A percentile compares a stretch with the other conserved stretches of the same genome.
Conservation (phyloP, 2,797 vertebrate species). For the Bradypodion ventrale region DNA sequence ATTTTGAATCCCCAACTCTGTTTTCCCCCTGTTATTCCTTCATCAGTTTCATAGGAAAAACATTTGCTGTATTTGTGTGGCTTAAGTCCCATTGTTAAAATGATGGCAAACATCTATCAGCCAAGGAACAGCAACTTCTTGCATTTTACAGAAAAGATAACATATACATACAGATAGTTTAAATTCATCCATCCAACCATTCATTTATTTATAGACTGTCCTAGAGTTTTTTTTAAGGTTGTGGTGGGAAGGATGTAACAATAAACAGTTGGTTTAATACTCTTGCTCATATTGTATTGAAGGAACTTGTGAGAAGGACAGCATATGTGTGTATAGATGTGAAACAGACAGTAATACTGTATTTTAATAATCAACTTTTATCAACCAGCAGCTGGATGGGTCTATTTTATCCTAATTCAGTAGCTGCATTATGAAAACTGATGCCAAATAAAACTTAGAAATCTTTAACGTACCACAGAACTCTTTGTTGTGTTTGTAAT, state of each 20-base stretch:
- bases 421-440: too few relatives aligned
- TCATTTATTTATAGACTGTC: constrained; percentile 18
- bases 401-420: too few relatives aligned
- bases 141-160: background rate
- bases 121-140: constrained; percentile 41
- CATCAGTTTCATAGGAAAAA: constrained; percentile 41
- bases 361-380: too few relatives aligned
- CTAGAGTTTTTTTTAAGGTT: constrained; percentile 40
- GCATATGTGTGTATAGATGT: background rate
- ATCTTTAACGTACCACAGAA: too few relatives aligned
- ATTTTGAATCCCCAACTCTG: background rate
- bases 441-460: too few relatives aligned
- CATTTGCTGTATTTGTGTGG: constrained; percentile 14
- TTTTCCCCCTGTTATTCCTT: constrained; percentile 27
- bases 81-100: constrained; percentile 47
- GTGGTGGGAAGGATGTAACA: constrained; percentile 29
- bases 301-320: background rate
- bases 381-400: too few relatives aligned
- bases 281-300: background rate
- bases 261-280: background rate
- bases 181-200: too few relatives aligned
- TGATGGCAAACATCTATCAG: constrained; percentile 32
- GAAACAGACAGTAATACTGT: background rate
- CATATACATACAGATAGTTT: background rate
- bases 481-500: too few relatives aligned